Evolutionary conservation across 2,888 invertebrate species (phyloP), one percentile per base, ranked within the genome.

Genomic region (Drosophila paramelanica): DNA sequence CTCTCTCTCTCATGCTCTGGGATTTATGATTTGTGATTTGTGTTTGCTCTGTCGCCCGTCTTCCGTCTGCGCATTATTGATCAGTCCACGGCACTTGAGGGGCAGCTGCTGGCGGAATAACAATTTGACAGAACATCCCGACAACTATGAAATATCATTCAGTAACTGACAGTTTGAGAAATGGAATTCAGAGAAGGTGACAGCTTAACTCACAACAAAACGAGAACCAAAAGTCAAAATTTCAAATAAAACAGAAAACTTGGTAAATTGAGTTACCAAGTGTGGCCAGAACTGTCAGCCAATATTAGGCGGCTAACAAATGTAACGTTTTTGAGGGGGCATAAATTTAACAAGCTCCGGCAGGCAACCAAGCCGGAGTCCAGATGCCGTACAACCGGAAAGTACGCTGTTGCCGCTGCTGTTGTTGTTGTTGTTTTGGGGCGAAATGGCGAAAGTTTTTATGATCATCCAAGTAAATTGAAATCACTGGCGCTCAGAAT

Each of bases 381-480:
- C 47, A 47, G 14, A 17, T 33, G 25, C 33, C 3, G 17, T 39
- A 43, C 20, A 42, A 57, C 67, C 77, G 38, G 45, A 71, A 72
- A 65, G 71, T 67, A 70, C 81, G 75, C 75, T 36, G 36, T 14
- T 43, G 31, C 13, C 8, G n/a, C 1, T 42, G 17, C 10, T 41
- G 17, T 46, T 53, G 41, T n/a, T 33, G 39, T 13, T 11, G 39
- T 31, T 45, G 41, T 23, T 36, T 49, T 42, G 36, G 38, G n/a
- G 33, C 45, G 36, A 62, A 68, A 59, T 56, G 60, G 43, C 43
- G 50, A 60, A 76, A 81, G 59, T 67, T 81, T 73, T 85, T 72
- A 80, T 53, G 86, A 73, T 69, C 78, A 55, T 61, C 74, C 72
- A 61, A 86, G 67, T 83, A 83, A 86, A 83, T 86, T 83, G 86